phyloP scores from a whole-genome alignment of 2,113 vertebrate genomes.

The Mesembrinibis cayennensis region DNA sequence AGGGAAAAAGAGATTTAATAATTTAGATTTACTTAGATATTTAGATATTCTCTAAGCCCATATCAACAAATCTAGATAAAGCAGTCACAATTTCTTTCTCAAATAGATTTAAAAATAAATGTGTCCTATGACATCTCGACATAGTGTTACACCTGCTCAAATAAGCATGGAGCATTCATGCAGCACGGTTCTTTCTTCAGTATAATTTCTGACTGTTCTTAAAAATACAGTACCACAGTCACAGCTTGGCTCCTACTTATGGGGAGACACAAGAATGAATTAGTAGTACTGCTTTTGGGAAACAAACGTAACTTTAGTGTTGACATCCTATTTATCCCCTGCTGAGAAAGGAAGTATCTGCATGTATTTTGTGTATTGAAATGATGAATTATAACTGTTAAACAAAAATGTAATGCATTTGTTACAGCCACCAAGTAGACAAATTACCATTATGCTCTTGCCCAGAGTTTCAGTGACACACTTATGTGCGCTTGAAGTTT shows the following conservation, averaged over 20 bases:
- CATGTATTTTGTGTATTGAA: conserved; percentile 25
- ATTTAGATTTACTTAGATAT: neutral
- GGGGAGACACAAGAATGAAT: conserved; percentile 1
- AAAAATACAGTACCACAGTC: neutral
- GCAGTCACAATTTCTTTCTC: neutral
- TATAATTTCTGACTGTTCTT: neutral
- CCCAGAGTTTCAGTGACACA: neutral
- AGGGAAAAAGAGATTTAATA: neutral
- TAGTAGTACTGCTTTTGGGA: neutral
- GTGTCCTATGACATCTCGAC: neutral
- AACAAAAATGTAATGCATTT: conserved; percentile 51
- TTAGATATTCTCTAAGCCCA: neutral
- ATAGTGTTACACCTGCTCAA: neutral
- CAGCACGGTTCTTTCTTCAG: neutral
- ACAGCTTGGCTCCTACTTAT: neutral
- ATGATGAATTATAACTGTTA: conserved; percentile 59
- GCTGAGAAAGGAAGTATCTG: conserved; percentile 45
- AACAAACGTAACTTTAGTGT: neutral
- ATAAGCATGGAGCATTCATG: neutral
- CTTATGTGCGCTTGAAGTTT: neutral
- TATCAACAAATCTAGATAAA: neutral
- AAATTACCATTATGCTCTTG: conserved; percentile 53
- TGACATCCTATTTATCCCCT: conserved; percentile 43
- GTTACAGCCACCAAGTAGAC: conserved; percentile 53
- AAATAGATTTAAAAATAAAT: neutral